Percentiles rank a stretch among this genome's conserved stretches.
phyloP scores from a whole-genome alignment of 2,888 invertebrate species.

The Aphodius sticticus region DNA sequence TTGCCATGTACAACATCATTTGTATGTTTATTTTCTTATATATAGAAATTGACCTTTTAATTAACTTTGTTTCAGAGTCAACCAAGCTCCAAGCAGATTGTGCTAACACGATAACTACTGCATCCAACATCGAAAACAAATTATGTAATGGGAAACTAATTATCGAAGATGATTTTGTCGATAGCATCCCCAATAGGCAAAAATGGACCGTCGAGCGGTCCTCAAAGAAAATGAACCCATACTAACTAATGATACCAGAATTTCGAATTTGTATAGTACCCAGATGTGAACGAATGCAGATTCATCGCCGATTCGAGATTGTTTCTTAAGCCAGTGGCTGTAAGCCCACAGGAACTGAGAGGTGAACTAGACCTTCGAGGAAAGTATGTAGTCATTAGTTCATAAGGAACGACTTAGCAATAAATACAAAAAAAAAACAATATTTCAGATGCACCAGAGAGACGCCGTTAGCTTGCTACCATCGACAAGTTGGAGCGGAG shows the following conservation, averaged over 20 bases:
- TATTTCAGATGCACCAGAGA: conserved; percentile 31
- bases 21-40: no score
- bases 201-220: conserved; percentile 68
- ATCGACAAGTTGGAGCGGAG: conserved; percentile 13
- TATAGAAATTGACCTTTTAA: neutral
- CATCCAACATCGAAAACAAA: conserved; percentile 16
- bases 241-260: conserved; percentile 59
- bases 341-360: conserved; percentile 30
- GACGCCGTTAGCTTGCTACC: conserved; percentile 12
- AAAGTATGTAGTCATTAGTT: conserved; percentile 32
- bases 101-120: neutral
- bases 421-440: neutral
- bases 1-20: no score
- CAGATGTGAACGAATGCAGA: conserved; percentile 64
- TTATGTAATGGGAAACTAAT: conserved; percentile 57
- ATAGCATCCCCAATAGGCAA: conserved; percentile 54
- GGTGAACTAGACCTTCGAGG: conserved; percentile 38
- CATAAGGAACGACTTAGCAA: neutral
- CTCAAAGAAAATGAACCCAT: neutral
- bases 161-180: conserved; percentile 70
- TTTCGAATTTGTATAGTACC: conserved; percentile 72
- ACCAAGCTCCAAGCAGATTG: neutral
- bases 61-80: conserved; percentile 8
- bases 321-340: conserved; percentile 63
- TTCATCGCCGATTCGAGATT: conserved; percentile 63